phyloP scores from a whole-genome alignment of 2,888 invertebrate genomes.

The Yponomeuta sedellus region DNA sequence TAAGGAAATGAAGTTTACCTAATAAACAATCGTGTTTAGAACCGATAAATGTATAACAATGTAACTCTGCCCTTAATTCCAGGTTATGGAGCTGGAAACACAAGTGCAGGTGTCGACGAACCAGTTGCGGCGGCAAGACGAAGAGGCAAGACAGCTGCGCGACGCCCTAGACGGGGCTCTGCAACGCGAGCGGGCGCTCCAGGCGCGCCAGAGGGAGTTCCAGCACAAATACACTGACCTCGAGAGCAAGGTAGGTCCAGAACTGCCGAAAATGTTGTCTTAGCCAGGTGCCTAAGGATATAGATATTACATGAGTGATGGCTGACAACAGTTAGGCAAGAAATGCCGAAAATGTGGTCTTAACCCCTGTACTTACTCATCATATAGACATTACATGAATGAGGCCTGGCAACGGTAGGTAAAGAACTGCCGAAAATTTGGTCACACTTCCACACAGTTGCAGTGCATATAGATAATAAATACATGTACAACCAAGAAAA shows the following conservation, averaged over 20 bases:
- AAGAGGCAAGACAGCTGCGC: constrained; percentile 89
- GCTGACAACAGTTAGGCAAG: not conserved
- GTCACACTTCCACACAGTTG: too few relatives aligned
- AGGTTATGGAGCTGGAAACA: constrained; percentile 97
- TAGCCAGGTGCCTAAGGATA: too few relatives aligned
- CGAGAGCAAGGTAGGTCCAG: constrained; percentile 70
- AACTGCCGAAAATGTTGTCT: not conserved
- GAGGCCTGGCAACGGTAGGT: not conserved
- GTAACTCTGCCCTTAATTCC: not conserved
- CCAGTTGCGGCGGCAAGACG: constrained; percentile 93
- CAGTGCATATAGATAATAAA: too few relatives aligned
- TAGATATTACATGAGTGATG: not conserved
- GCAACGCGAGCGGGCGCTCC: constrained; percentile 84
- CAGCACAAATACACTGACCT: constrained; percentile 82
- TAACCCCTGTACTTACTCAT: too few relatives aligned
- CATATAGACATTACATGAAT: not conserved
- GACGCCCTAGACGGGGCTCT: constrained; percentile 86
- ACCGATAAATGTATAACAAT: too few relatives aligned
- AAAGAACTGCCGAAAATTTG: not conserved
- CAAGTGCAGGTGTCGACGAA: constrained; percentile 94
- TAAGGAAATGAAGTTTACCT: too few relatives aligned
- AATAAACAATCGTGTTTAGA: too few relatives aligned
- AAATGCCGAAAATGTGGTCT: too few relatives aligned
- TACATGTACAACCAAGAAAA: too few relatives aligned
- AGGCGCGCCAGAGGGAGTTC: constrained; percentile 87